Base-by-base conservation (phyloP, 1,140 invertebrate species). In the Macrosteles quadrilineatus region DNA sequence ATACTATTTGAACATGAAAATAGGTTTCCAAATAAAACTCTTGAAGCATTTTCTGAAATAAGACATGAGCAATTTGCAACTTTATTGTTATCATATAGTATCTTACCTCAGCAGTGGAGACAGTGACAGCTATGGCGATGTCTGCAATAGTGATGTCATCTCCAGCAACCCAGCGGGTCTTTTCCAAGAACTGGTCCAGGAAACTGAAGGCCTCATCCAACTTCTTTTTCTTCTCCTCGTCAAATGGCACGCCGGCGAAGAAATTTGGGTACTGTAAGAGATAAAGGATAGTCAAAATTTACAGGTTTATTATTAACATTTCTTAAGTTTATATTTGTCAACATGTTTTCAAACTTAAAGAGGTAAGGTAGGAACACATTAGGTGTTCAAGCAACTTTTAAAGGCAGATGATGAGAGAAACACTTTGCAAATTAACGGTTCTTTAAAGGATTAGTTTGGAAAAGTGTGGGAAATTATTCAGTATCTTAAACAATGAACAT, bases 91-190 rank as follows among this genome's bases (percentile, higher is more conserved):
- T n/a, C n/a, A n/a, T n/a, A n/a, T n/a, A n/a, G 14, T 36, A 4
- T 4, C 29, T 74, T 76, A 83, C 87, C 81, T 93, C 87, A 70
- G 85, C 83, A 62, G 87, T 90, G 27, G 89, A 87, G 14, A 91
- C 81, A 1, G 82, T 81, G 9, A 86, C 83, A 11, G 87, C 78
- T 32, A 91, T 72, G 19, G 84, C 75, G 17, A 91, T 80, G 76
- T 92, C 92, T 6, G 92, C 92, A 11, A 94, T 77, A 23, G 91
- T 93, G 14, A 93, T 78, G 21, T 83, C 83, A 68, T 87, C 81
- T 12, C 90, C 90, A 9, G 89, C 89, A 1, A 81, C 86, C 77
- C 86, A 92, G 50, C 85, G 82, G 72, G 87, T 81, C 0, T 83
- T 85, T 57, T 88, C 86, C 27, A 93, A 79, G 79, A 91, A 90